Conservation (phyloP, 1,140 invertebrate species). For the Drosophila ambigua region DNA sequence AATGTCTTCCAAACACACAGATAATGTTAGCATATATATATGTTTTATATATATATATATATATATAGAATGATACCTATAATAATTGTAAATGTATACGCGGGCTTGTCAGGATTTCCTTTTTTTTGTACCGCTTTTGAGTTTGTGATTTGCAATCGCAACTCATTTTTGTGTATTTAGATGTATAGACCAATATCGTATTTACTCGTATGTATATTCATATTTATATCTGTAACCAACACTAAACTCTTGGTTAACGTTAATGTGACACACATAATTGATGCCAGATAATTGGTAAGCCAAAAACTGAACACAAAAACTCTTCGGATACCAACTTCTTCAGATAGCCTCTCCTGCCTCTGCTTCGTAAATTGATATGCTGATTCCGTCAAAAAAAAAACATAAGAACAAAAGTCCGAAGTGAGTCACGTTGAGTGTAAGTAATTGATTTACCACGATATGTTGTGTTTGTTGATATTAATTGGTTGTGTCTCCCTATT, state of each 20-base stretch:
- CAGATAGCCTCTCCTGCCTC: slow-evolving; percentile 55
- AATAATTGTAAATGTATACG: slow-evolving; percentile 45
- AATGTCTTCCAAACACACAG: slow-evolving; percentile 82
- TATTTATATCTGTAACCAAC: slow-evolving; percentile 69
- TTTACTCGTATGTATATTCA: slow-evolving; percentile 54
- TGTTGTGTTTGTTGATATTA: slow-evolving; percentile 82
- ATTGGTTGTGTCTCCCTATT: slow-evolving; percentile 62
- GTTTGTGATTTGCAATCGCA: slow-evolving; percentile 80
- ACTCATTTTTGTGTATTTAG: slow-evolving; percentile 62
- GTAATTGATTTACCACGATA: slow-evolving; percentile 65
- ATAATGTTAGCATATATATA: slow-evolving; percentile 48
- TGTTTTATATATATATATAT: slow-evolving; percentile 3
- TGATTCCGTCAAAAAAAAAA: slow-evolving; percentile 70
- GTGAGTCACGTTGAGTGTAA: slow-evolving; percentile 17
- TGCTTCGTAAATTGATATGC: slow-evolving; percentile 80
- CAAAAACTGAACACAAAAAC: slow-evolving; percentile 37
- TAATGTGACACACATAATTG: slow-evolving; percentile 73
- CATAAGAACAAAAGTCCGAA: slow-evolving; percentile 42
- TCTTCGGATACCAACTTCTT: slow-evolving; percentile 45
- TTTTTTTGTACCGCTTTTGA: slow-evolving; percentile 55
- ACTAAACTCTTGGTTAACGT: slow-evolving; percentile 81
- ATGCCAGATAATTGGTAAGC: slow-evolving; percentile 58
- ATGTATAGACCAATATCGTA: slow-evolving; percentile 70
- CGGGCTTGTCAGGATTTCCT: slow-evolving; percentile 57
- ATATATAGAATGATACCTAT: slow-evolving; percentile 36